Base-by-base conservation (phyloP, 2,113 vertebrate genomes). In the Nothocercus julius region DNA sequence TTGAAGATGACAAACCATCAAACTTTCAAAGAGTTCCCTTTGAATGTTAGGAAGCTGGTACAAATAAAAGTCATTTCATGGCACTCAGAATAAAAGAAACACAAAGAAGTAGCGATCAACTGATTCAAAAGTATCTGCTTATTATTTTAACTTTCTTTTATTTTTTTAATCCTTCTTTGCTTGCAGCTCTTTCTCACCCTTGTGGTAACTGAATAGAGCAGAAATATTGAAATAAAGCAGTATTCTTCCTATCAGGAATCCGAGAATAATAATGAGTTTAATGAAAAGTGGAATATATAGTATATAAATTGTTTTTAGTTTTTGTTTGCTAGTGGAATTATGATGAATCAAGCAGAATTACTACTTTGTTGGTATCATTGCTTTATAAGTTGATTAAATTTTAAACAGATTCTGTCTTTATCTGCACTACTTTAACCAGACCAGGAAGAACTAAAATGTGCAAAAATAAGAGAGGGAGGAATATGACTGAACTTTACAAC, bases 401-500 rank as follows among this genome's bases (percentile, higher is more conserved):
- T 15, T 40, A 80, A 34, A 11, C 61, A 20, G 70, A 2, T 49
- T 85, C 7, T 85, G 6, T 40, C 12, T 74, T 87, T 66, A 44
- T 58, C 45, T 51, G 20, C 10, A 20, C 9, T 51, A 6, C 4
- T 82, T 70, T 56, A 68, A 25, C 67, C 42, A 76, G 30, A 51
- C 5, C 3, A 2, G 13, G 15, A 84, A 68, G 1, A 63, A 30
- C 3, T 27, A 66, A 0, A 5, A 59, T 47, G 4, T 13, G 11
- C 8, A 36, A 34, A 63, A 10, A 2, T 49, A 34, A 47, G 30
- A 45, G 20, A 80, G 12, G 27, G 17, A 85, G 2, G 12, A 87
- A 68, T 61, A 69, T 21, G 8, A 64, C 53, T 89, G 27, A 82
- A 58, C 14, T 34, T 70, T 44, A 74, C 30, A 74, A 67, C 59